A percentile compares a stretch with the other conserved stretches of the same genome.
Conservation (phyloP, 2,888 invertebrate genomes). For the Hypolimnas misippus region DNA sequence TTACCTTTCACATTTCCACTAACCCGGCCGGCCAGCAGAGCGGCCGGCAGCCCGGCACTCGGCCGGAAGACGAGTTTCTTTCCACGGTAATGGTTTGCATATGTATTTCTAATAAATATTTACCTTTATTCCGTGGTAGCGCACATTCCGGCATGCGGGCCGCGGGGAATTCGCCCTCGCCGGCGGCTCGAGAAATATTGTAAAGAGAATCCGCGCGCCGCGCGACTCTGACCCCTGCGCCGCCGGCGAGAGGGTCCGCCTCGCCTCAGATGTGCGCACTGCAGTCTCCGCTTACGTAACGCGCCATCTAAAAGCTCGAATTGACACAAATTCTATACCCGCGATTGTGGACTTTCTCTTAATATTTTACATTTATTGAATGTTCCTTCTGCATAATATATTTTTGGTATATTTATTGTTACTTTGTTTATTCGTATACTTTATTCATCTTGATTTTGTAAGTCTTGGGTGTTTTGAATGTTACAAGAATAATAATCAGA, state of each 20-base stretch:
- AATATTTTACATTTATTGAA: conserved; percentile 15
- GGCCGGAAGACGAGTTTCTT: background rate
- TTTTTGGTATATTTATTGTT: background rate
- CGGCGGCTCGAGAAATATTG: conserved; percentile 5
- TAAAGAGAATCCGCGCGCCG: conserved; percentile 16
- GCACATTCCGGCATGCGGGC: conserved; percentile 7
- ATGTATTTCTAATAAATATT: conserved; percentile 22
- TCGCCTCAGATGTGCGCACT: conserved; percentile 19
- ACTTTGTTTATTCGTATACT: background rate
- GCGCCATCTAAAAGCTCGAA: conserved; percentile 18
- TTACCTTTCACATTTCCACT: background rate
- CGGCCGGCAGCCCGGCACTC: too few species aligned
- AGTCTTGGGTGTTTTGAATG: too few species aligned
- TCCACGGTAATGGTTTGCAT: conserved; percentile 12
- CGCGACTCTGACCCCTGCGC: background rate
- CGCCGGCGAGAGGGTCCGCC: background rate
- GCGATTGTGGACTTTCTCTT: conserved; percentile 20
- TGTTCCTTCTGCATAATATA: background rate
- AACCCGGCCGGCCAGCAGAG: background rate
- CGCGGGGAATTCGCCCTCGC: conserved; percentile 20
- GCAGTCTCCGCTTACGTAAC: conserved; percentile 29
- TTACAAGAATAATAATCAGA: too few species aligned
- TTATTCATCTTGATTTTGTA: too few species aligned
- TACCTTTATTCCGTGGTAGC: conserved; percentile 19
- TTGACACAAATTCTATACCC: conserved; percentile 33